Conservation (phyloP, 2,113 vertebrate species). For the Xenopus borealis region DNA sequence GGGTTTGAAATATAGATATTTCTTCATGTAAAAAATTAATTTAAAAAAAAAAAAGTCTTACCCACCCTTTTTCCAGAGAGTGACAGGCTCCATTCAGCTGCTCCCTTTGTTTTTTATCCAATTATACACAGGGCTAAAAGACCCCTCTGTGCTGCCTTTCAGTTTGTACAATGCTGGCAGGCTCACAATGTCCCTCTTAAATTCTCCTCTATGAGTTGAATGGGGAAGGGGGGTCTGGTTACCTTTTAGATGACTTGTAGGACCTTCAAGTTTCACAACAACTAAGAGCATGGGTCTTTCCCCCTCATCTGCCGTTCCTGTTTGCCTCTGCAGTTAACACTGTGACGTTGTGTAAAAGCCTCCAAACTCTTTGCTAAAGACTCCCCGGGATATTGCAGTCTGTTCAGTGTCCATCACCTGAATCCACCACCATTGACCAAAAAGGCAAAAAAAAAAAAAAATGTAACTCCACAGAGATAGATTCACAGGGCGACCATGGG, state of each 20-base stretch:
- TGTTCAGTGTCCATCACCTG: constrained; percentile 78
- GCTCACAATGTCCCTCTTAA: constrained; percentile 98
- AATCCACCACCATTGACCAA: constrained; percentile 65
- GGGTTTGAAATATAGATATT: constrained; percentile 53
- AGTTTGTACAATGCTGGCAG: constrained; percentile 92
- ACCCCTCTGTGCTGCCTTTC: constrained; percentile 95
- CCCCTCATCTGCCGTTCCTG: background rate
- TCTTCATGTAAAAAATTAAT: constrained; percentile 80
- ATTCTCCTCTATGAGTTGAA: constrained; percentile 78
- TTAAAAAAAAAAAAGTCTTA: constrained; percentile 94
- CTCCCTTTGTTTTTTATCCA: constrained; percentile 94
- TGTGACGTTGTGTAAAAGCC: constrained; percentile 74
- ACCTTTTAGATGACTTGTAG: constrained; percentile 87
- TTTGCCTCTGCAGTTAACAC: constrained; percentile 83
- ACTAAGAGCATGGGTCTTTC: constrained; percentile 69
- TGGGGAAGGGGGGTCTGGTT: constrained; percentile 79
- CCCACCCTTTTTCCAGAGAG: constrained; percentile 97
- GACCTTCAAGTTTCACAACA: constrained; percentile 92
- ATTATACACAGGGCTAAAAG: constrained; percentile 98
- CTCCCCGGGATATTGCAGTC: constrained; percentile 74
- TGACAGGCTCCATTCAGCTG: constrained; percentile 98
- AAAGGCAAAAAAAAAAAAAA: constrained; percentile 65
- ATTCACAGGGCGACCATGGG: constrained; percentile 60
- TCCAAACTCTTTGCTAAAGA: constrained; percentile 62
- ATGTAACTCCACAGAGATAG: constrained; percentile 61